Conservation (phyloP, 2,888 invertebrate species). For the Kryphioiulus occultus region DNA sequence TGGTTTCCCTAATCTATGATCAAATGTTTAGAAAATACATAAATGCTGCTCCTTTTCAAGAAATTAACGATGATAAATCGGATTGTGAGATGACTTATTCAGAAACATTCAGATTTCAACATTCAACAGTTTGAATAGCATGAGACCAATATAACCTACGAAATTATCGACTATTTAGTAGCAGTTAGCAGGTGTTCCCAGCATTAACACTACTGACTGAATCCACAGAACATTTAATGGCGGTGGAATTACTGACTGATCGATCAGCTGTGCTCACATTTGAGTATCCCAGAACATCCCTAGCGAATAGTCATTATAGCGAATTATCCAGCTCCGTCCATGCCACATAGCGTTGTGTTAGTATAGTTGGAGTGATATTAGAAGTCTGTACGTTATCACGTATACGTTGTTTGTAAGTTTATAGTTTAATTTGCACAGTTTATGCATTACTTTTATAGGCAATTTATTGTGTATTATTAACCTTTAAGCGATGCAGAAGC, state of each 20-base stretch:
- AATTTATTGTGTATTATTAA: conserved; percentile 4
- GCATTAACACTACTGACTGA: too few species aligned
- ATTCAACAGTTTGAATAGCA: too few species aligned
- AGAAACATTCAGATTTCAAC: too few species aligned
- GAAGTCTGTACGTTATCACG: not conserved
- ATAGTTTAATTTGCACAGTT: not conserved
- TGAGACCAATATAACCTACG: too few species aligned
- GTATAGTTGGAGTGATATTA: not conserved
- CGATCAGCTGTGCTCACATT: not conserved
- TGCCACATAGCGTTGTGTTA: not conserved
- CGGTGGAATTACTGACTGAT: not conserved
- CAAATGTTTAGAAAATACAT: too few species aligned
- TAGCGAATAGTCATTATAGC: not conserved
- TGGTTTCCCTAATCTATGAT: too few species aligned
- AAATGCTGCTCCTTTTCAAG: too few species aligned
- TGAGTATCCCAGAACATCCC: not conserved
- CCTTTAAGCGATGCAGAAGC: not conserved
- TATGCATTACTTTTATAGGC: not conserved
- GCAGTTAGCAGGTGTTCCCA: too few species aligned
- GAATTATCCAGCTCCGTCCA: not conserved
- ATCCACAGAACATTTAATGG: too few species aligned
- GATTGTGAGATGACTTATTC: too few species aligned
- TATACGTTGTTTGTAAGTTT: conserved; percentile 5
- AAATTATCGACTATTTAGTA: too few species aligned
- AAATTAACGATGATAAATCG: too few species aligned